Evolutionary conservation across 1,140 invertebrate species (phyloP), one percentile per base, ranked within the genome.

Genomic region (Drosophila ogumai): DNA sequence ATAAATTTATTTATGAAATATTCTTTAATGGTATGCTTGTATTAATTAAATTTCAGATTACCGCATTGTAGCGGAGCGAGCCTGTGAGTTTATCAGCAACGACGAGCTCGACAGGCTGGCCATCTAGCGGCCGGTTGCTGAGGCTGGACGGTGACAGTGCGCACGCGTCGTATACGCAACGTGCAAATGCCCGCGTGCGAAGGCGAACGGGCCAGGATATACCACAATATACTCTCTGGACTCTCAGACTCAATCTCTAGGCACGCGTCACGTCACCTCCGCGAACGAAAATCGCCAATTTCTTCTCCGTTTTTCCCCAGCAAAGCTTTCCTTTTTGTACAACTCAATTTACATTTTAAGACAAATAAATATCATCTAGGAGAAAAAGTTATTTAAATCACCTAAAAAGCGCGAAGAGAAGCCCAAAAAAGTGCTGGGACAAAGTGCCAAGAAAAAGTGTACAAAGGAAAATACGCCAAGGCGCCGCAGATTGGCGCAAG

Each of bases 51-150:
- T 65, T 31, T 22, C 22, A 85, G 85, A 75, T 40, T 88, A 88
- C 40, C 81, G 74, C 6, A 81, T 88, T 12, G 65, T 90, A 31
- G 79, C 85, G 0, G 47, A 81, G 22, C 41, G 74, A 12, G 84
- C 84, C 17, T 88, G 84, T 8, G 81, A 88, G 43, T 75, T 85
- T 34, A 72, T 88, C 0, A 84, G 66, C 52, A 74, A 74, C 47
- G 84, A 87, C 12, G 75, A 88, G 22, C 64, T 87, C 0, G 41
- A 44, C 17, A 75, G 71, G n/a, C 10, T 88, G 32, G 38, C 72
- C 55, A 60, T 79, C 25, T 87, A 79, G 50, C 55, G 38, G 31
- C 13, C 3, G 6, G 6, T 46, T 13, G 7, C n/a, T 5, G 44
- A 31, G 44, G 55, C 28, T 17, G 61, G 47, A 9, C 46, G 66